Evolutionary conservation across 1,140 invertebrate genomes (phyloP), one percentile per base, ranked within the genome.

Genomic region (Sinella curviseta): DNA sequence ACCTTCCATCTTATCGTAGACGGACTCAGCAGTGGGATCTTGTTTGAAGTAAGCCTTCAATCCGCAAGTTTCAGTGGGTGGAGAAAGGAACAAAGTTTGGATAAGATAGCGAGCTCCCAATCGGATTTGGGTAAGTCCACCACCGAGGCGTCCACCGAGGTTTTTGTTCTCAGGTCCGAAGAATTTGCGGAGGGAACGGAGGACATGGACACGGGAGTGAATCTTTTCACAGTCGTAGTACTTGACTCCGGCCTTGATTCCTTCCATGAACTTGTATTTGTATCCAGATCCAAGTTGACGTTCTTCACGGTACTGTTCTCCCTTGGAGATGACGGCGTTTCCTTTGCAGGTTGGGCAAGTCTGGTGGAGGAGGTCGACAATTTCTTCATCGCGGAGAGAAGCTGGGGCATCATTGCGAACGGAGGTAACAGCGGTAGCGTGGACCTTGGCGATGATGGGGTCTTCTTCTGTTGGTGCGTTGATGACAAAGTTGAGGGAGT

Each of bases 101-200:
- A 74, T 48, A 14, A 80, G 34, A 70, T 83, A 82, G 24, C 73
- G 60, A 20, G 80, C 16, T 24, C 81, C 83, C 34, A 83, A 65
- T 73, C 79, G 78, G 75, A 82, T n/a, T 67, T 77, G 76, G 60
- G 77, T 82, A n/a, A 80, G 24, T 30, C 73, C 24, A 17, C 76
- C 70, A 24, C 79, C 76, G 28, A 80, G 74, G 74, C 75, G 76
- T 77, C 75, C 75, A 57, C 67, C 82, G 34, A 60, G 14, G 57
- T 83, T 83, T 78, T 83, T 83, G 81, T 82, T 82, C 24, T 82
- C 83, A 35, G 82, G 81, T 78, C 81, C 81, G 75, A 82, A 83
- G 81, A 81, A 81, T 74, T 83, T 83, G 54, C 76, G 60, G 33
- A 83, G 34, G 60, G 75, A 67, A 17, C 78, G 78, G 67, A 78